Percentiles rank a stretch among this genome's conserved stretches.
Evolutionary conservation across 2,888 invertebrate genomes (phyloP).

Genomic region (Drosophila meridionalis): DNA sequence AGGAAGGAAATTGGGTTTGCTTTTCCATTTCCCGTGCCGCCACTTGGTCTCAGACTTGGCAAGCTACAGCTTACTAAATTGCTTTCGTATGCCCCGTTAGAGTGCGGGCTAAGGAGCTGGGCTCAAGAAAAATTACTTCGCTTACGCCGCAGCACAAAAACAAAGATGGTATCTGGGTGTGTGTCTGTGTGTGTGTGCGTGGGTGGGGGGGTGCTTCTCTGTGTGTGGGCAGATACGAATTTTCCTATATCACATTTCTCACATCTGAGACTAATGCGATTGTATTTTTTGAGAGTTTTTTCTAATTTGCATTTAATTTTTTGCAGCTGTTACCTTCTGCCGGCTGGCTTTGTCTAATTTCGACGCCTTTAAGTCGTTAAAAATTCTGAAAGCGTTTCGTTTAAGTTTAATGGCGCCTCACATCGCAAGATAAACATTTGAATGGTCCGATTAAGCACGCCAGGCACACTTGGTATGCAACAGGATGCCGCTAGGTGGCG

Average conservation of each 20-base stretch:
- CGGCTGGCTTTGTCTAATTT: slow-evolving; percentile 48
- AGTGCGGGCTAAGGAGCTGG: slow-evolving; percentile 23
- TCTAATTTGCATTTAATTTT: slow-evolving; percentile 82
- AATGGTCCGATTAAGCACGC: slow-evolving; percentile 47
- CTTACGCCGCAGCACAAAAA: slow-evolving; percentile 46
- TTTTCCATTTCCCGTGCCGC: slow-evolving; percentile 67
- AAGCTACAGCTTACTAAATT: slow-evolving; percentile 73
- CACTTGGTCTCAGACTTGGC: slow-evolving; percentile 59
- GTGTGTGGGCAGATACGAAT: slow-evolving; percentile 48
- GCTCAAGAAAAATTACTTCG: slow-evolving; percentile 77
- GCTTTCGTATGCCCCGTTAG: slow-evolving; percentile 58
- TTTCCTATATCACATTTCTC: slow-evolving; percentile 77
- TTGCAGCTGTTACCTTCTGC: slow-evolving; percentile 76
- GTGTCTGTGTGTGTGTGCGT: slow-evolving; percentile 28
- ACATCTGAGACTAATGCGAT: slow-evolving; percentile 81
- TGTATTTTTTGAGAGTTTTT: slow-evolving; percentile 71
- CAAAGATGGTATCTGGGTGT: slow-evolving; percentile 52
- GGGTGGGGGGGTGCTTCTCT: slow-evolving; percentile 24
- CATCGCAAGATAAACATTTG: slow-evolving; percentile 74
- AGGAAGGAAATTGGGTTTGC: slow-evolving; percentile 78
- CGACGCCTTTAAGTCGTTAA: slow-evolving; percentile 69
- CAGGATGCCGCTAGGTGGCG: slow-evolving; percentile 57
- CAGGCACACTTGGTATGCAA: slow-evolving; percentile 59
- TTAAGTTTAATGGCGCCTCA: slow-evolving; percentile 69
- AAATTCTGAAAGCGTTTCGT: slow-evolving; percentile 70